Evolutionary conservation across 2,888 invertebrate genomes (phyloP), one percentile per base, ranked within the genome.

Genomic region (Sesia apiformis): DNA sequence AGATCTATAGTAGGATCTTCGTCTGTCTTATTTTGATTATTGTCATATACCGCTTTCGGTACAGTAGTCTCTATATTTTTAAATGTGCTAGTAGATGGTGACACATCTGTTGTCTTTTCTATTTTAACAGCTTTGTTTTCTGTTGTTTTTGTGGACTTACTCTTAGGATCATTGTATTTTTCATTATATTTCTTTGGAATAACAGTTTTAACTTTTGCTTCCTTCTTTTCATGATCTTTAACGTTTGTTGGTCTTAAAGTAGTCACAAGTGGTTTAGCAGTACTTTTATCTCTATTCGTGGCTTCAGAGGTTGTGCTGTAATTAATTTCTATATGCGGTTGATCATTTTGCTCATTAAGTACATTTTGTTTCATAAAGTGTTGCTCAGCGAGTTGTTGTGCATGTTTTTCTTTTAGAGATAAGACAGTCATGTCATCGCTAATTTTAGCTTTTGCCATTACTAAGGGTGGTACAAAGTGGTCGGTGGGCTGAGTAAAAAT

Each of bases 381-480:
- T 57, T 80, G 74, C 65, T 82, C 82, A 55, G 82, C 79, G 42
- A 84, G 59, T 65, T 85, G 82, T 69, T 91, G 84, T 38, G 84
- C 82, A 69, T 86, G 78, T 74, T 90, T 82, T 78, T 87, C 84
- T 77, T 89, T 73, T 65, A 90, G 67, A 4, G 90, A 88, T 58
- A 90, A 69, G 51, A 89, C 87, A 40, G 80, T 88, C 90, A 90
- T 89, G 55, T 90, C 90, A 58, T 90, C 81, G 60, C 84, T 84
- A 39, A 88, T 74, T 72, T 82, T 90, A 53, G 90, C 83, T 62
- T 89, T 90, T 39, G 90, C 90, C 86, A 90, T 90, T 3, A 90
- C 90, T 40, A 90, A 63, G 3, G 90, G 90, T 4, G 90, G 90
- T 39, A 90, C 78, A 63, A 90, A 90, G 62, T 90, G 90, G 61